phyloP scores from a whole-genome alignment of 2,113 vertebrate species.

The Rhabdomys dilectus region DNA sequence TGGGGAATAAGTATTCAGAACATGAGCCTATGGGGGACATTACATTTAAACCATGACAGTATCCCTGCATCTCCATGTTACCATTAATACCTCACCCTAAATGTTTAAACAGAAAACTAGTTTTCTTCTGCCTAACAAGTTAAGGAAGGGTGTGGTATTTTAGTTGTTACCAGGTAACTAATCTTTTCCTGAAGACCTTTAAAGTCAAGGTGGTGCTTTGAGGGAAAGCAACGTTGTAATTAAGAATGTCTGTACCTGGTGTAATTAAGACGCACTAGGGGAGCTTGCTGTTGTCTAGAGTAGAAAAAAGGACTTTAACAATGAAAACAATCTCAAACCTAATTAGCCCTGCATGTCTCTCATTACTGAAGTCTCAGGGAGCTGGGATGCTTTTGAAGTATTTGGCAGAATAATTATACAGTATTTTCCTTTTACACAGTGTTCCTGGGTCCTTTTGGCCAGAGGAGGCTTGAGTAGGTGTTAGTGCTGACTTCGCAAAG shows the following conservation, averaged over 20 bases:
- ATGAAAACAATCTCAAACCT: not conserved
- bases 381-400: slow-evolving; percentile 68
- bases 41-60: not conserved
- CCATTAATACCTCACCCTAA: not conserved
- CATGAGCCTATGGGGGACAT: not conserved
- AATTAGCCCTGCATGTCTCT: not conserved
- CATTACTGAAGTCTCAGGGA: slow-evolving; percentile 32
- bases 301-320: slow-evolving; percentile 48
- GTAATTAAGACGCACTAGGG: slow-evolving; percentile 22
- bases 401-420: slow-evolving; percentile 44
- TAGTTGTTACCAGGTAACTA: not conserved
- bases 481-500: not conserved
- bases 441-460: not conserved
- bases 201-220: not conserved
- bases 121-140: not conserved
- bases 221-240: not conserved
- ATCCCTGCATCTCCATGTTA: not conserved
- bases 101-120: slow-evolving; percentile 9
- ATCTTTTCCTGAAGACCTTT: not conserved
- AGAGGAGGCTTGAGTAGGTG: not conserved
- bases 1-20: not conserved
- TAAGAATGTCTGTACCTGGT: not conserved
- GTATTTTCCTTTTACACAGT: not conserved
- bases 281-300: not conserved
- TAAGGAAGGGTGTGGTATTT: not conserved